Conservation (phyloP, 2,888 invertebrate genomes). For the Mythimna loreyi region DNA sequence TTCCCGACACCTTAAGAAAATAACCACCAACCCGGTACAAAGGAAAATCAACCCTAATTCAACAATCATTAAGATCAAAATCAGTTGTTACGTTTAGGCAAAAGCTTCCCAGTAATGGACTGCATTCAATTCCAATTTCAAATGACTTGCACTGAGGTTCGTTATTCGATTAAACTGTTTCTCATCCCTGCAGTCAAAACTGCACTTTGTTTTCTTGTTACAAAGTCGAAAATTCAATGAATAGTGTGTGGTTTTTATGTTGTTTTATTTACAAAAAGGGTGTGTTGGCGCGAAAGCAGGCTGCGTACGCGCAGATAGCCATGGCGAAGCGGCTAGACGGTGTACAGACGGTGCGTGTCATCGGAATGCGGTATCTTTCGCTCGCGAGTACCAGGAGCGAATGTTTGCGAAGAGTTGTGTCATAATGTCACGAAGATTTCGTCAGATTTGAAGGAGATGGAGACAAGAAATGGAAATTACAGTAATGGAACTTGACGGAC, state of each 20-base stretch:
- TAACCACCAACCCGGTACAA: slow-evolving; percentile 19
- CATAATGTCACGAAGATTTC: slow-evolving; percentile 24
- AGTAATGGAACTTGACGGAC: background rate
- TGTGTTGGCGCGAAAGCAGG: slow-evolving; percentile 71
- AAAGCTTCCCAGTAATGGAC: slow-evolving; percentile 17
- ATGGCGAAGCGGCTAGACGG: slow-evolving; percentile 80
- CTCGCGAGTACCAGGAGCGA: slow-evolving; percentile 39
- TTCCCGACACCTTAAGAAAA: slow-evolving; percentile 17
- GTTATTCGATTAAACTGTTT: slow-evolving; percentile 39
- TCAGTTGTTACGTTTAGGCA: background rate
- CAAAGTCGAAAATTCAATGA: slow-evolving; percentile 52
- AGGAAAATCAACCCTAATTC: slow-evolving; percentile 28
- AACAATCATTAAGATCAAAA: background rate
- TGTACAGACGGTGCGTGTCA: slow-evolving; percentile 77
- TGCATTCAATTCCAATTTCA: slow-evolving; percentile 56
- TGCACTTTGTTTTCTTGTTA: background rate
- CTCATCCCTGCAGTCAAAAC: background rate
- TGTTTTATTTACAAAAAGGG: slow-evolving; percentile 26
- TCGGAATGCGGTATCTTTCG: slow-evolving; percentile 62
- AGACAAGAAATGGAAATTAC: background rate
- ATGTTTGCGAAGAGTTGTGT: slow-evolving; percentile 40
- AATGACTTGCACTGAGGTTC: slow-evolving; percentile 43
- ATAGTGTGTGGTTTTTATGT: slow-evolving; percentile 34
- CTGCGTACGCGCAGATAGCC: slow-evolving; percentile 79
- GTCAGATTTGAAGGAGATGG: background rate